These are phyloP conservation scores for Rhinella marina DNA, from an alignment of 2,797 vertebrate genomes.

Conservation along the genomic window DNA sequence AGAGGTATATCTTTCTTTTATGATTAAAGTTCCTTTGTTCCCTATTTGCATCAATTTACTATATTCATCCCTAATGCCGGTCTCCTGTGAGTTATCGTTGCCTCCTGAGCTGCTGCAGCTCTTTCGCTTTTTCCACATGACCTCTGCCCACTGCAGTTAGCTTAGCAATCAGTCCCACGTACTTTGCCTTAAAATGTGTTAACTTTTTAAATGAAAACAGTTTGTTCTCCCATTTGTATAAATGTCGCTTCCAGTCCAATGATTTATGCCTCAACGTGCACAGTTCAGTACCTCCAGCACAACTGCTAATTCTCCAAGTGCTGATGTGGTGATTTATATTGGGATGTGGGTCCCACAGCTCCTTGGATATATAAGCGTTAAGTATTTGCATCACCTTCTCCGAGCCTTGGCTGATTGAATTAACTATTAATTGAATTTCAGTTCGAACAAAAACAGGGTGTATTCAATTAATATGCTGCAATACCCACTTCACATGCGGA, in stretches of 20 bases:
- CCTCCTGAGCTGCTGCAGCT: background rate
- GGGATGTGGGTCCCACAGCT: slow-evolving; percentile 65
- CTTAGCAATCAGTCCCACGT: slow-evolving; percentile 45
- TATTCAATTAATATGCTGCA: background rate
- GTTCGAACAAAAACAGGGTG: slow-evolving; percentile 5
- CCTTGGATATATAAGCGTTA: slow-evolving; percentile 41
- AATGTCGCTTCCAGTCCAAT: slow-evolving; percentile 48
- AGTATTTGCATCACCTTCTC: slow-evolving; percentile 67
- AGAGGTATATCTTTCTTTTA: background rate
- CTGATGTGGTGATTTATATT: slow-evolving; percentile 62
- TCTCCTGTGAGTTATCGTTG: slow-evolving; percentile 17
- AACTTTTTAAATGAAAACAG: slow-evolving; percentile 59
- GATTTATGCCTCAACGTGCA: slow-evolving; percentile 38
- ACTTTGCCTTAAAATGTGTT: slow-evolving; percentile 58
- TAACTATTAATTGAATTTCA: slow-evolving; percentile 46
- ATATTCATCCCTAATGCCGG: background rate
- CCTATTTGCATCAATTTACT: slow-evolving; percentile 30
- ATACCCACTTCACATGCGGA: background rate
- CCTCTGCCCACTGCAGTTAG: slow-evolving; percentile 42
- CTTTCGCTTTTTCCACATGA: background rate
- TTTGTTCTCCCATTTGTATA: slow-evolving; percentile 62
- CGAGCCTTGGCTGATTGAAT: background rate
- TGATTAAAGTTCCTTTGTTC: slow-evolving; percentile 30
- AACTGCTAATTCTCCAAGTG: slow-evolving; percentile 40
- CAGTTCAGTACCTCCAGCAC: background rate